phyloP scores from a whole-genome alignment of 1,140 invertebrate species.

The Ephestia elutella region DNA sequence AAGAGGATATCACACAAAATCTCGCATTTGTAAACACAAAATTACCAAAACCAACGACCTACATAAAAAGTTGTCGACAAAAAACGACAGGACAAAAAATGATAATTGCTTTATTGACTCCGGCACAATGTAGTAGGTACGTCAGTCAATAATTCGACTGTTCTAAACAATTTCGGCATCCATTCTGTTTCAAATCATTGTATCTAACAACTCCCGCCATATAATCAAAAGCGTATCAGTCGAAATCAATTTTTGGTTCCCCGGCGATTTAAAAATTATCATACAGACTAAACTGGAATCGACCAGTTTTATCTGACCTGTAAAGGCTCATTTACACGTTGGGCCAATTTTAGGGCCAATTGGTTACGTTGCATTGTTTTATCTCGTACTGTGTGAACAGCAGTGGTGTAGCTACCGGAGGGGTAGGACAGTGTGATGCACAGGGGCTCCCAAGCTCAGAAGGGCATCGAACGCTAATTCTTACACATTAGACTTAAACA shows the following conservation, averaged over 20 bases:
- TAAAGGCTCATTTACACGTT: background rate
- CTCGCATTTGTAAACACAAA: background rate
- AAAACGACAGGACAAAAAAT: background rate
- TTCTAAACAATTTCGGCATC: conserved; percentile 28
- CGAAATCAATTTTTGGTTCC: conserved; percentile 69
- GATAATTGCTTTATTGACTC: conserved; percentile 23
- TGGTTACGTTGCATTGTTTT: no score
- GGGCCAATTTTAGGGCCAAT: no score
- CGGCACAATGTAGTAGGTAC: no score
- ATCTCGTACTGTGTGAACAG: no score
- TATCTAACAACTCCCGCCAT: conserved; percentile 55
- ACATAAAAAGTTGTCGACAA: background rate
- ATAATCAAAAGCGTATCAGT: conserved; percentile 68
- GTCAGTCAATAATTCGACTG: conserved; percentile 19
- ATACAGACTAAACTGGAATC: conserved; percentile 38
- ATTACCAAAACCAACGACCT: background rate
- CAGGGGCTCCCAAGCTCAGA: no score
- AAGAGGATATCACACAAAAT: no score
- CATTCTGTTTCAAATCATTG: conserved; percentile 49
- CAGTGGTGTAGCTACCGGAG: no score
- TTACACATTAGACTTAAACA: no score
- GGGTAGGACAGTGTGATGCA: no score
- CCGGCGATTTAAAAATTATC: conserved; percentile 62
- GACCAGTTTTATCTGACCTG: conserved; percentile 28
- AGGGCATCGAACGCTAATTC: no score